Conservation (phyloP, 2,113 vertebrate species). For the Peucedramus taeniatus region DNA sequence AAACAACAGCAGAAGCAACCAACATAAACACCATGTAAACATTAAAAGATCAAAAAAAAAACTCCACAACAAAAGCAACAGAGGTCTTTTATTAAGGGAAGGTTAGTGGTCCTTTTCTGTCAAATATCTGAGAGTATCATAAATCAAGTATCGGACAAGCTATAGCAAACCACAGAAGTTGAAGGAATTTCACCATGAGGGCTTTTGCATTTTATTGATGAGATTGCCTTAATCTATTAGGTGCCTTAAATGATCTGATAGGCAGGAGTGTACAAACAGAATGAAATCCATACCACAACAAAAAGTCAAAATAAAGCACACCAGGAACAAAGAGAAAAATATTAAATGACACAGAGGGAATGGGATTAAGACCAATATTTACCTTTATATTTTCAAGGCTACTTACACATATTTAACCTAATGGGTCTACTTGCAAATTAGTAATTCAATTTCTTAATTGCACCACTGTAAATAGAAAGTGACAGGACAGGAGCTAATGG, state of each 20-base stretch:
- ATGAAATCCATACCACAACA: not conserved
- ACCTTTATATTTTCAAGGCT: not conserved
- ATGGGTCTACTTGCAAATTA: not conserved
- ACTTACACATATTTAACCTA: not conserved
- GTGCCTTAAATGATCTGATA: not conserved
- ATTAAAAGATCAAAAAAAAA: not conserved
- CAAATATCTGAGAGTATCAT: constrained; percentile 1
- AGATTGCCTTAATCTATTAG: not conserved
- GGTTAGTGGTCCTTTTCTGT: not conserved
- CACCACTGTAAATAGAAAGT: not conserved
- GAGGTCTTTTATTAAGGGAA: not conserved
- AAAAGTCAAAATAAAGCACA: not conserved
- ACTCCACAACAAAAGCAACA: not conserved
- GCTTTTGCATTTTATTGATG: not conserved
- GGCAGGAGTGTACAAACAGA: not conserved
- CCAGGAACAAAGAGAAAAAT: not conserved
- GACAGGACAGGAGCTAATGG: not conserved
- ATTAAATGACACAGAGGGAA: not conserved
- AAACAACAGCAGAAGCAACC: not conserved
- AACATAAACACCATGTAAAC: not conserved
- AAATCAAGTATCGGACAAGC: not conserved
- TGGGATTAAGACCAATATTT: not conserved
- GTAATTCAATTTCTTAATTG: not conserved
- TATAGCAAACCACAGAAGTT: not conserved
- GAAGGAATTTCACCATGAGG: not conserved